Evolutionary conservation across 2,113 vertebrate species (phyloP), one percentile per base, ranked within the genome.

Genomic region (Sceloporus tristichus): DNA sequence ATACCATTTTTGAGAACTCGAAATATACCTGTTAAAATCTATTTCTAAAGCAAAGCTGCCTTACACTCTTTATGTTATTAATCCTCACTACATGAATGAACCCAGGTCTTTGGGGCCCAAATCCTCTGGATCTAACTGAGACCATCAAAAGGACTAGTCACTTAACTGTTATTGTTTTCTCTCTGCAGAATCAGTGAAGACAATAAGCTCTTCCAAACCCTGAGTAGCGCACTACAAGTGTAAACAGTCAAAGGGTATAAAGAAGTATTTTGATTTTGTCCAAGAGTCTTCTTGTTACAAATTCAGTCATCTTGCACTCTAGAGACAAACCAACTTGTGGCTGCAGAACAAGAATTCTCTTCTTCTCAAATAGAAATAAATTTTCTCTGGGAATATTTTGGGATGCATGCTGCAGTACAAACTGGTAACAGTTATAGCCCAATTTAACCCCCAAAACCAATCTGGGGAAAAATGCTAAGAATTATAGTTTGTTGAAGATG

Each of bases 171-270:
- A 4, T 74, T 42, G 4, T 87, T 87, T 87, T 87, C 38, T 75
- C 79, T 81, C 86, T 82, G 70, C 86, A 87, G 86, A 87, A 19
- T n/a, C 79, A 82, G 10, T n/a, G 79, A 75, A 82, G 86, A 75
- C 34, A 48, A 73, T 75, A 70, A 87, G 38, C 16, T 71, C 81
- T 74, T 66, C n/a, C 78, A 87, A 82, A 87, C 54, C 79, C 86
- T 82, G 79, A 87, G 56, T 87, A 82, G 56, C 82, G 56, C 82
- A 87, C 86, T 87, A 68, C 82, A 87, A 87, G 86, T 87, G 54
- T 82, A 34, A 87, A 73, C 53, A 70, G 23, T 14, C 16, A 65
- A 75, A 70, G 79, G 23, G 59, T 78, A n/a, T 16, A 87, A 81
- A 59, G 5, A 59, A 65, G 29, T 40, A 29, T 71, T 87, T 87